A percentile compares a stretch with the other conserved stretches of the same genome.
Evolutionary conservation across 1,140 invertebrate species (phyloP).

Genomic region (Euwallacea fornicatus): DNA sequence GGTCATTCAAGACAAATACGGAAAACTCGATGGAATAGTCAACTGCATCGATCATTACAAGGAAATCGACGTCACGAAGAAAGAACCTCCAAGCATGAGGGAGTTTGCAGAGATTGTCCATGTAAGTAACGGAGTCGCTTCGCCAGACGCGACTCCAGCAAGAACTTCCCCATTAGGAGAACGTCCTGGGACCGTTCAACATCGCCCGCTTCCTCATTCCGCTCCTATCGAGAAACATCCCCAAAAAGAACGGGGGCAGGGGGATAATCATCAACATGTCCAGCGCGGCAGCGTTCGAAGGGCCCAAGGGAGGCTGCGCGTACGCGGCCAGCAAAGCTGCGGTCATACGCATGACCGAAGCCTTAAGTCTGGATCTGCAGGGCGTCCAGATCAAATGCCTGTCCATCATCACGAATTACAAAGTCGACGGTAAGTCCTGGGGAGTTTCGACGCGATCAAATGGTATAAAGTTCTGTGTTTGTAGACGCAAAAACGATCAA

Average conservation of each 20-base stretch:
- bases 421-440: background rate
- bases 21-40: conserved; percentile 23
- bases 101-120: conserved; percentile 18
- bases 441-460: background rate
- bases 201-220: conserved; percentile 16
- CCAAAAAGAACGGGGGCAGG: conserved; percentile 20
- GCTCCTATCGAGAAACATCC: conserved; percentile 11
- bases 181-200: conserved; percentile 24
- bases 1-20: conserved; percentile 26
- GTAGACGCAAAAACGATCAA: background rate
- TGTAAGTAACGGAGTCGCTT: conserved; percentile 8
- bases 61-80: background rate
- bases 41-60: conserved; percentile 24
- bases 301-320: conserved; percentile 5
- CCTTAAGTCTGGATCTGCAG: conserved; percentile 13
- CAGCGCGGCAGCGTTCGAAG: conserved; percentile 14
- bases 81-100: conserved; percentile 2
- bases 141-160: background rate
- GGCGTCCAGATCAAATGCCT: conserved; percentile 18
- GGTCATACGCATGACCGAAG: conserved; percentile 23
- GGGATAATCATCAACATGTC: conserved; percentile 34
- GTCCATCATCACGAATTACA: conserved; percentile 20
- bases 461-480: background rate
- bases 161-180: conserved; percentile 11
- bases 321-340: conserved; percentile 35